Evolutionary conservation across 2,888 invertebrate genomes (phyloP).

Genomic region (Macaria notata): DNA sequence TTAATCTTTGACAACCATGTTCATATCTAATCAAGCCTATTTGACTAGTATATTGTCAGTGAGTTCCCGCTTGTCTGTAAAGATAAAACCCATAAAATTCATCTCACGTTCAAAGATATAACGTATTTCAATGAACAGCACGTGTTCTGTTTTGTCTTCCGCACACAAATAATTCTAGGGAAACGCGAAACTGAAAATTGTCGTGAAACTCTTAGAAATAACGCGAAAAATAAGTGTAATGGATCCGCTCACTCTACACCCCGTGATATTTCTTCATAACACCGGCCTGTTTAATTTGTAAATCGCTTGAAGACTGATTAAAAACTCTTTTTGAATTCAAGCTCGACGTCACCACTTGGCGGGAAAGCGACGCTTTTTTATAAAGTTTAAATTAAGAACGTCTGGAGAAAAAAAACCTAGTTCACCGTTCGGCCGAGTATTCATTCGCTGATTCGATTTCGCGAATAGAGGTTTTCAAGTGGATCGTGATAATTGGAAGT

Average conservation of each 20-base stretch:
- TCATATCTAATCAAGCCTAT: not conserved
- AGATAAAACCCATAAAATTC: not conserved
- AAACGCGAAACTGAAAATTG: too few relatives aligned
- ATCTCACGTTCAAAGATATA: not conserved
- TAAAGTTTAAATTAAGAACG: slow-evolving; percentile 26
- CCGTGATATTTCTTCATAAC: slow-evolving; percentile 78
- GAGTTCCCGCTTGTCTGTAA: not conserved
- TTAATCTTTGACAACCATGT: not conserved
- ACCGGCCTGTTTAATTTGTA: slow-evolving; percentile 80
- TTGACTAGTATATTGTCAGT: not conserved
- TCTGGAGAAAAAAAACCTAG: slow-evolving; percentile 23
- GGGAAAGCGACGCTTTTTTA: slow-evolving; percentile 16
- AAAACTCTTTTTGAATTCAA: slow-evolving; percentile 79
- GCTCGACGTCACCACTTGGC: slow-evolving; percentile 42
- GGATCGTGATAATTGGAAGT: slow-evolving; percentile 5
- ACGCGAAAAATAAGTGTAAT: slow-evolving; percentile 30
- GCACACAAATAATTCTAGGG: too few relatives aligned
- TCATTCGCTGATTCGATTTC: slow-evolving; percentile 15
- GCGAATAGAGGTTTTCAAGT: slow-evolving; percentile 7
- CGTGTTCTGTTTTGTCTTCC: not conserved
- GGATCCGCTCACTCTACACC: slow-evolving; percentile 49
- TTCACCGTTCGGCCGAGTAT: not conserved
- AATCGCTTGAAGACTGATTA: slow-evolving; percentile 81
- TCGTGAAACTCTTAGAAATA: too few relatives aligned
- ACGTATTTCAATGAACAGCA: not conserved